Base-by-base conservation (phyloP, 1,140 invertebrate genomes). In the Cardiocondyla obscurior region DNA sequence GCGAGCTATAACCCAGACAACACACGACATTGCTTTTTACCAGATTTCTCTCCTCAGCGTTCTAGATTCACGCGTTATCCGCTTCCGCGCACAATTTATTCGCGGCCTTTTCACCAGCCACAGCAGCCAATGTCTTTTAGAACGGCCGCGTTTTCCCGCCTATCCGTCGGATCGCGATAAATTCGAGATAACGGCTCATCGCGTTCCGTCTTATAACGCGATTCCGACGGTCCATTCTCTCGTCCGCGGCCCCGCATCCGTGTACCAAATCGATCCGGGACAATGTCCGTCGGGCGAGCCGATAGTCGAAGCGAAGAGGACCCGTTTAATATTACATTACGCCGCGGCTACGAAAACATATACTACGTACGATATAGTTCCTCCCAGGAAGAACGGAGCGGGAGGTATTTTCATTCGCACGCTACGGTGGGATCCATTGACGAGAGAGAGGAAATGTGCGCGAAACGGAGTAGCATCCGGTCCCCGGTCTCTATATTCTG, bases 251-350 rank as follows among this genome's bases (percentile, higher is more conserved):
- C 74, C 30, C 53, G n/a, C n/a, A 19, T 49, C 25, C 81, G 46
- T 22, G 58, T 25, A 46, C 53, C 46, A 42, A 67, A 67, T 76
- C 55, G 46, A 76, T 51, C 49, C 49, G 30, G 28, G 22, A 77
- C 69, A 60, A 83, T 44, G 39, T 8, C 33, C 57, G 8, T 82
- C 12, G 46, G 57, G 25, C 22, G 44, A 51, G 30, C 25, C 19
- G 28, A 12, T 10, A 7, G 3, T 25, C 36, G 55, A 33, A 7
- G 25, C 22, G 14, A 14, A 28, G 28, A 6, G 12, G 33, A 79
- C 25, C 22, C 67, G 79, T 67, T 86, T 79, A 86, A 86, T 84
- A 83, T 86, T 85, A 39, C 79, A 64, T 82, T 69, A 33, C 53
- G 36, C 82, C 70, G 53, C 19, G n/a, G 30, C 58, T 77, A 19